phyloP scores from a whole-genome alignment of 2,113 vertebrate species.

The Nothocercus nigrocapillus region DNA sequence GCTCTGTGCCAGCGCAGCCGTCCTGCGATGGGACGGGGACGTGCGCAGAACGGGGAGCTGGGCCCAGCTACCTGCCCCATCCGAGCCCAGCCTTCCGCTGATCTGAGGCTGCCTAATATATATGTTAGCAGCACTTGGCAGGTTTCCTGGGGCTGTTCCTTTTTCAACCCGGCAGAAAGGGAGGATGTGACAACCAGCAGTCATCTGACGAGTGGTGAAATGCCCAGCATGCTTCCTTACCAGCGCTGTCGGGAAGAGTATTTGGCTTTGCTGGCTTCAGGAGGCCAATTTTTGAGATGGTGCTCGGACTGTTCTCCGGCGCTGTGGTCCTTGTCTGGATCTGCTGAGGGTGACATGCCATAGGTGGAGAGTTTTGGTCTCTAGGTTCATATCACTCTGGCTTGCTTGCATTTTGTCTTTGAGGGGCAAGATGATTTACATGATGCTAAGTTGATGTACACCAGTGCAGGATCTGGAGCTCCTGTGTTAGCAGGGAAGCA shows the following conservation, averaged over 20 bases:
- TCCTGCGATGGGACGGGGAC: not conserved
- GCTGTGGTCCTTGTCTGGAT: not conserved
- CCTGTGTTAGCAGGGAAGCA: not conserved
- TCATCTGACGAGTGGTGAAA: constrained; percentile 56
- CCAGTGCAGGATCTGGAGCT: too few species aligned
- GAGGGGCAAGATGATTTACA: too few species aligned
- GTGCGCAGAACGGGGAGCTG: not conserved
- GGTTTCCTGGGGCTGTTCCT: constrained; percentile 48
- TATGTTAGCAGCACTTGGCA: constrained; percentile 60
- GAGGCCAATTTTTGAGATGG: not conserved
- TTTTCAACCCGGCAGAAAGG: constrained; percentile 58
- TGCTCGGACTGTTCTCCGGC: not conserved
- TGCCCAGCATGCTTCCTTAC: not conserved
- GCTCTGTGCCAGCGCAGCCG: accelerated
- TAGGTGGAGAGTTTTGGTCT: not conserved
- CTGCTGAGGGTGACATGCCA: not conserved
- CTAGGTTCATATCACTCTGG: not conserved
- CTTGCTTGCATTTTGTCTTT: not conserved
- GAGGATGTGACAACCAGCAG: constrained; percentile 39
- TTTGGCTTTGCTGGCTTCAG: not conserved
- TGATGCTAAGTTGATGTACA: not conserved
- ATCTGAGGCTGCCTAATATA: constrained; percentile 47
- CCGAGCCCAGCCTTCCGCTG: constrained; percentile 51
- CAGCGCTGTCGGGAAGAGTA: not conserved
- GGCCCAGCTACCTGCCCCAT: not conserved